Percentiles rank a stretch among this genome's conserved stretches.
These are phyloP conservation scores for Chamaetylas fuelleborni DNA, from an alignment of 2,113 vertebrate genomes.

Conservation along the genomic window DNA sequence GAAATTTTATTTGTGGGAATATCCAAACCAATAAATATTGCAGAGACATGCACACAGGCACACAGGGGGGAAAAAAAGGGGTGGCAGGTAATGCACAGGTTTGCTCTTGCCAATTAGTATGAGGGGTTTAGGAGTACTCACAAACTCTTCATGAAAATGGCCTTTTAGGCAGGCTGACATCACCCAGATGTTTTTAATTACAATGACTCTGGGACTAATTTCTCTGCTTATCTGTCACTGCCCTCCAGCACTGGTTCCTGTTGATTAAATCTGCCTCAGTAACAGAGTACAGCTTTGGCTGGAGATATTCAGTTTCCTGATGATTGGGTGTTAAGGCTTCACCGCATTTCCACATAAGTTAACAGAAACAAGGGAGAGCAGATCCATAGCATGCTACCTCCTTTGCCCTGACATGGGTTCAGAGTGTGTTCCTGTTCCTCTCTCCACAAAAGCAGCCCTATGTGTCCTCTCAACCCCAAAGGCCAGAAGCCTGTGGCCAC, in stretches of 20 bases:
- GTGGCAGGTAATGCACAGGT: background rate
- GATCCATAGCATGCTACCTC: background rate
- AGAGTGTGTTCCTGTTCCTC: background rate
- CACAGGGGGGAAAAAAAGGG: fast-evolving
- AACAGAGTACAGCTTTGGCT: background rate
- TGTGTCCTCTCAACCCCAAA: fast-evolving
- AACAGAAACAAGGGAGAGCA: background rate
- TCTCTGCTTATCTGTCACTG: conserved; percentile 50
- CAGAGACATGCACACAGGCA: fast-evolving
- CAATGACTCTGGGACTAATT: conserved; percentile 22
- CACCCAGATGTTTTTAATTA: conserved; percentile 56
- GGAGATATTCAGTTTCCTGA: background rate
- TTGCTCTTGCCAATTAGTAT: background rate
- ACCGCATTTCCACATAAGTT: background rate
- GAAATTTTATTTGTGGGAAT: background rate
- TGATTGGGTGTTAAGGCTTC: background rate
- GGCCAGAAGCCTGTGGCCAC: background rate
- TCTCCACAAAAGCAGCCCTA: background rate
- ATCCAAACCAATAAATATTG: background rate
- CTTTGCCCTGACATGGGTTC: background rate
- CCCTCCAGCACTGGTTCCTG: conserved; percentile 54
- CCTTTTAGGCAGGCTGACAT: conserved; percentile 30
- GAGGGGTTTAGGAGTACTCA: background rate
- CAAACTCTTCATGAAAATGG: background rate
- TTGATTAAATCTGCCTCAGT: conserved; percentile 57